Base-by-base conservation (phyloP, 2,113 vertebrate genomes). In the Jacana jacana region DNA sequence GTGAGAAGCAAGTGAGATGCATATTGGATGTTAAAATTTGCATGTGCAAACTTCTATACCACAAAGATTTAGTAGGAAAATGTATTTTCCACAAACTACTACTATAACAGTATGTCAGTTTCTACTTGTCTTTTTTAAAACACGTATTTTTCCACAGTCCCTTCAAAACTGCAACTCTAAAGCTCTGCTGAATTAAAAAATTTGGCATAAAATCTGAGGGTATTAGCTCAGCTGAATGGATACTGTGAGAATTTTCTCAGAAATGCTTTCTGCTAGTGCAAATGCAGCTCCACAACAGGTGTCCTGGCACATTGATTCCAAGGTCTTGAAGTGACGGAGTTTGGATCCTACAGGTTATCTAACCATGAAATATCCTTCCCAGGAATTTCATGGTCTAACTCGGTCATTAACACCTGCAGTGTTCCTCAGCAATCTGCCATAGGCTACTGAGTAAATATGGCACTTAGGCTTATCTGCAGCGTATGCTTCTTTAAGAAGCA, bases 401-500 rank as follows among this genome's bases (percentile, higher is more conserved):
- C 6, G 3, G 70, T 24, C 70, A 49, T 64, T 91, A 85, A 82
- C 52, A 61, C 76, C 58, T 78, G 64, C 33, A 4, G 2, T 11
- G 42, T 13, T 90, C 42, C 88, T 64, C 61, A 19, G 60, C 1
- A 7, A 86, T 89, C 66, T 83, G 92, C 86, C 81, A 86, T 22
- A 60, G 80, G 82, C 85, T 48, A 42, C 75, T 0, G 0, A 92
- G 83, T 20, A 84, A 89, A 94, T 44, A 58, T 17, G n/a, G 76
- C 86, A 83, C 55, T 85, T 52, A 8, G 66, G 52, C 71, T 83
- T 70, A 75, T 66, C 91, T 72, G 71, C 69, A 97, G 73, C 23
- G 7, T 69, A 61, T 92, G 89, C 89, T 90, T 91, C 94, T 93
- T 92, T 94, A 97, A 95, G 96, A 87, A 93, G 83, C 76, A 87